Percentiles rank a stretch among this genome's conserved stretches.
phyloP scores from a whole-genome alignment of 1,140 invertebrate genomes.

The Neocloeon triangulifer region DNA sequence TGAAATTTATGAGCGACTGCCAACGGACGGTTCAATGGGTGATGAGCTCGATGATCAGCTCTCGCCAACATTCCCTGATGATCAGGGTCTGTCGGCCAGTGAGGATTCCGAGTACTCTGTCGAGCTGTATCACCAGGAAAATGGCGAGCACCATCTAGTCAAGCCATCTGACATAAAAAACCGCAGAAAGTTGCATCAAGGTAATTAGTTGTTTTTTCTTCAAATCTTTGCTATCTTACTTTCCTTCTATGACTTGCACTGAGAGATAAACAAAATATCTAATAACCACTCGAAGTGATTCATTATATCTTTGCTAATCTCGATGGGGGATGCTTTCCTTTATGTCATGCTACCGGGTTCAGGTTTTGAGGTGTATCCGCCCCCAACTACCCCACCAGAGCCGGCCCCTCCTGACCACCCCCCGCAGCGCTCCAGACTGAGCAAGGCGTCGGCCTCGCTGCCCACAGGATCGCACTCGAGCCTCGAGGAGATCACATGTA shows the following conservation, averaged over 20 bases:
- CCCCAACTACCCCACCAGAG: constrained; percentile 55
- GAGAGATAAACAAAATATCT: too few relatives aligned
- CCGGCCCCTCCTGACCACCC: constrained; percentile 53
- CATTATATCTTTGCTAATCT: too few relatives aligned
- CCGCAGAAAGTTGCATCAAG: constrained; percentile 19
- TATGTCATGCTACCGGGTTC: too few relatives aligned
- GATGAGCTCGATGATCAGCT: constrained; percentile 23
- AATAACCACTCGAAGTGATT: too few relatives aligned
- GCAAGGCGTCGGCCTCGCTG: constrained; percentile 20
- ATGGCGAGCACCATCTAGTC: constrained; percentile 23
- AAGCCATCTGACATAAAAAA: constrained; percentile 27
- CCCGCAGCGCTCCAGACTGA: constrained; percentile 15
- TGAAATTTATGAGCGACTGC: constrained; percentile 63
- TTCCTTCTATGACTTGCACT: too few relatives aligned
- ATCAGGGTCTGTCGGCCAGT: constrained; percentile 26
- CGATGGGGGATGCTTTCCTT: too few relatives aligned
- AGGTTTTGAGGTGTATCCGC: constrained; percentile 63
- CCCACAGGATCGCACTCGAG: constrained; percentile 36
- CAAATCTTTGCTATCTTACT: too few relatives aligned
- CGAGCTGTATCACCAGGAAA: constrained; percentile 20
- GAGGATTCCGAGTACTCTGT: constrained; percentile 48
- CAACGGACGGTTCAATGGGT: constrained; percentile 26
- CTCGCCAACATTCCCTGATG: constrained; percentile 17
- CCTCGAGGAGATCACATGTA: constrained; percentile 37
- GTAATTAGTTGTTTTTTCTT: constrained; percentile 12